These are phyloP conservation scores for Pogonognathellus flavescens DNA, from an alignment of 1,140 invertebrate genomes.

Conservation along the genomic window DNA sequence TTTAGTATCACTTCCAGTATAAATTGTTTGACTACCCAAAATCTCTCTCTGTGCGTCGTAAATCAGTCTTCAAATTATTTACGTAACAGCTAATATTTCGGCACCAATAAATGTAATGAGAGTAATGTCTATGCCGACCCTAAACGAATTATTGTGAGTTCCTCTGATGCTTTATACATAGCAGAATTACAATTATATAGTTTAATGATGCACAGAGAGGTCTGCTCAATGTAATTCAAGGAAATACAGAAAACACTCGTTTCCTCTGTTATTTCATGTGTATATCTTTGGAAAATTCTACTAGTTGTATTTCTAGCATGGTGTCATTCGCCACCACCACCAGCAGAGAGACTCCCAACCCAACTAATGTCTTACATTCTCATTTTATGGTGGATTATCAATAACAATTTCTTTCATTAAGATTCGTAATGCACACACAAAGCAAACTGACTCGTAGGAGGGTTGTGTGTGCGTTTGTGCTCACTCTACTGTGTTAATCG, in stretches of 20 bases:
- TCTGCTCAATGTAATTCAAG: constrained; percentile 3
- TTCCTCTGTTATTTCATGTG: not conserved
- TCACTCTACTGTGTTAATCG: no score
- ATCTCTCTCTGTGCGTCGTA: constrained; percentile 6
- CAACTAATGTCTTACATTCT: not conserved
- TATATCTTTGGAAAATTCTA: not conserved
- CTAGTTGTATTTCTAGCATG: not conserved
- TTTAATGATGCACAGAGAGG: constrained; percentile 6
- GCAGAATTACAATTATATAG: not conserved
- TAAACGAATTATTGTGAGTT: constrained; percentile 21
- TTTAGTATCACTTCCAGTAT: no score
- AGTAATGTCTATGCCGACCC: not conserved
- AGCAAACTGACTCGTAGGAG: not conserved
- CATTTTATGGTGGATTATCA: constrained; percentile 18
- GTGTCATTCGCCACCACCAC: not conserved
- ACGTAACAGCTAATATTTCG: constrained; percentile 22
- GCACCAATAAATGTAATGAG: constrained; percentile 22
- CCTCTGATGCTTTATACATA: not conserved
- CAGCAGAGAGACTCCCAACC: not conserved
- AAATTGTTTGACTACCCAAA: constrained; percentile 3
- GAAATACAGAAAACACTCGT: not conserved
- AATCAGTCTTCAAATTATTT: constrained; percentile 35
- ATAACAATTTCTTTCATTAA: constrained; percentile 25
- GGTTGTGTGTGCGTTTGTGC: no score
- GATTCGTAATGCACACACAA: not conserved